These are phyloP conservation scores for Tinea pellionella DNA, from an alignment of 2,888 invertebrate genomes.

Conservation along the genomic window DNA sequence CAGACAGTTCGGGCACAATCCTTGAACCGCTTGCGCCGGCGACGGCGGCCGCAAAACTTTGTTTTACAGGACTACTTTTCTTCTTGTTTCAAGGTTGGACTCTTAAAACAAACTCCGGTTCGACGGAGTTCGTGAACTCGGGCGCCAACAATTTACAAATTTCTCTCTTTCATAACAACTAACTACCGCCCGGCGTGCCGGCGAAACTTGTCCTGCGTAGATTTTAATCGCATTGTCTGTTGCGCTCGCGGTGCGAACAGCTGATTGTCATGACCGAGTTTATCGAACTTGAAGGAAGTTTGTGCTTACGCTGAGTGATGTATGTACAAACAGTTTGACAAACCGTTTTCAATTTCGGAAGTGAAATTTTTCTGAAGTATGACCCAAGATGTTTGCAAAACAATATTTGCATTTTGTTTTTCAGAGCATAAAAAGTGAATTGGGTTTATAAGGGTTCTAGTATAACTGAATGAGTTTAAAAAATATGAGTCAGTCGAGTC, in stretches of 20 bases:
- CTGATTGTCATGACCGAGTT: slow-evolving; percentile 11
- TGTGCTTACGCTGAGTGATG: not conserved
- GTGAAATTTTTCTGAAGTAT: not conserved
- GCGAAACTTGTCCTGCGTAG: slow-evolving; percentile 72
- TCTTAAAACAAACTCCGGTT: slow-evolving; percentile 72
- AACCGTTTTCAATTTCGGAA: not conserved
- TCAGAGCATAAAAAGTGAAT: not conserved
- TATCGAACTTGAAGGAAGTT: not conserved
- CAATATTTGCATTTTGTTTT: not conserved
- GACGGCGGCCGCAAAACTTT: slow-evolving; percentile 70
- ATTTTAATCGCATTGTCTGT: slow-evolving; percentile 71
- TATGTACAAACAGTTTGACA: not conserved
- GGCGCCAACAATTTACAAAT: slow-evolving; percentile 72
- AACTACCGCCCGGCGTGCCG: slow-evolving; percentile 69
- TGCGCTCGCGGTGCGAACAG: slow-evolving; percentile 61
- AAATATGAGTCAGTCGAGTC: slow-evolving; percentile 13
- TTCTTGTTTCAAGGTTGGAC: slow-evolving; percentile 73
- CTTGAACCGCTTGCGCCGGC: slow-evolving; percentile 71
- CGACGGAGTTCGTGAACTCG: slow-evolving; percentile 72
- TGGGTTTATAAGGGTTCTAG: not conserved
- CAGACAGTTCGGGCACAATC: slow-evolving; percentile 71
- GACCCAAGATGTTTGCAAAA: not conserved
- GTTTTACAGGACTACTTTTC: slow-evolving; percentile 73
- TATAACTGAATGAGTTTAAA: not conserved
- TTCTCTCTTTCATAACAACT: slow-evolving; percentile 72